These are phyloP conservation scores for Mnemiopsis leidyi DNA, from an alignment of 37 sponge, comb jelly and placozoan genomes.

Conservation along the genomic window DNA sequence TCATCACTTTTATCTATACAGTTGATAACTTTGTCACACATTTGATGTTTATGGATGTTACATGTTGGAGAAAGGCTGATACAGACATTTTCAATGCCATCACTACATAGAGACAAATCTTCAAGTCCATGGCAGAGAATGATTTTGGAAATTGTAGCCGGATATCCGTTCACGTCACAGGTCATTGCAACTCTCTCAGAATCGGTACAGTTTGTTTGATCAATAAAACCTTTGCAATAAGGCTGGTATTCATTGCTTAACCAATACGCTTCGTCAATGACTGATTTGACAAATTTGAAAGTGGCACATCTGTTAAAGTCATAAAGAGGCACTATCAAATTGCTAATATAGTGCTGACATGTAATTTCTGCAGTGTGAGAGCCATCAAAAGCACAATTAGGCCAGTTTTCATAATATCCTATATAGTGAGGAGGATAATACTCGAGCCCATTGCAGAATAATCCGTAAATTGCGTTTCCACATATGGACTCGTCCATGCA, in stretches of 20 bases:
- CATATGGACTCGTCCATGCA: neutral
- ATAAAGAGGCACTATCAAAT: neutral
- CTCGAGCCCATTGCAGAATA: neutral
- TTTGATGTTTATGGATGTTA: neutral
- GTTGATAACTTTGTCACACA: neutral
- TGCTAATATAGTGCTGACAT: neutral
- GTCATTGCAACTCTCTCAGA: neutral
- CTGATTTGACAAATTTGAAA: neutral
- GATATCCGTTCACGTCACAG: neutral
- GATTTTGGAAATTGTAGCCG: neutral
- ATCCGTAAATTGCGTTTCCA: neutral
- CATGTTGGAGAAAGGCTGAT: neutral
- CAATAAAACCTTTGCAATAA: neutral
- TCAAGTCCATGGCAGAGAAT: neutral
- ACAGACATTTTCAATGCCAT: constrained; percentile 1
- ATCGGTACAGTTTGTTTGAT: constrained; percentile 6
- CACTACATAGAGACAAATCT: neutral
- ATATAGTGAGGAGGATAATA: neutral
- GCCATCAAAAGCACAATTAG: neutral
- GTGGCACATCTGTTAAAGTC: neutral
- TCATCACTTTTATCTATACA: constrained; percentile 1
- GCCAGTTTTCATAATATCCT: neutral
- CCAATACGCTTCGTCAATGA: neutral
- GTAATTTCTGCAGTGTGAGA: neutral
- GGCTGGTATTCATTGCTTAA: neutral